phyloP scores from a whole-genome alignment of 2,797 vertebrate species.

The Microctenopoma stevenorrisi region DNA sequence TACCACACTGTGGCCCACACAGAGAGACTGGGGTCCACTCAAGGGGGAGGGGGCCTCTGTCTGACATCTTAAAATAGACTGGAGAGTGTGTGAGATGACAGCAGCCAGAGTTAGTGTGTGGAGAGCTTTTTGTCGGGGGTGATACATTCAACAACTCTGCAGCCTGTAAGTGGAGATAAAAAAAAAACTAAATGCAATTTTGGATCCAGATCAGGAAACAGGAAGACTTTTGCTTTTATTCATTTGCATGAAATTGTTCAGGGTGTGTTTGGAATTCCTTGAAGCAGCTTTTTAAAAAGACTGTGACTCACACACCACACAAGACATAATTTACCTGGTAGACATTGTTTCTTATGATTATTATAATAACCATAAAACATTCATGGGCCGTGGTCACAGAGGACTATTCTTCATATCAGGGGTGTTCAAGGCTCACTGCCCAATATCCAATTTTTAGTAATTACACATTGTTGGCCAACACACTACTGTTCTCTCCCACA shows the following conservation, averaged over 20 bases:
- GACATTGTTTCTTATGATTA: slow-evolving; percentile 31
- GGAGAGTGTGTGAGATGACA: slow-evolving; percentile 68
- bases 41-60: slow-evolving; percentile 59
- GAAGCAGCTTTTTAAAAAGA: slow-evolving; percentile 33
- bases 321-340: slow-evolving; percentile 23
- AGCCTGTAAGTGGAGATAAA: slow-evolving; percentile 44
- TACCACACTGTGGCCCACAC: slow-evolving; percentile 64
- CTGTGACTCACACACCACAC: slow-evolving; percentile 1
- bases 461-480: slow-evolving; percentile 21
- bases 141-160: slow-evolving; percentile 51
- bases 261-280: slow-evolving; percentile 27
- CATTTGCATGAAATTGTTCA: neutral
- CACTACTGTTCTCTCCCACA: slow-evolving; percentile 12
- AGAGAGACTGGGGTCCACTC: slow-evolving; percentile 61
- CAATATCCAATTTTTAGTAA: slow-evolving; percentile 35
- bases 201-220: slow-evolving; percentile 33
- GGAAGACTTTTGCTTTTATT: no score
- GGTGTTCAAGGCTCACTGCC: slow-evolving; percentile 17
- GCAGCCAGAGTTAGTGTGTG: slow-evolving; percentile 53
- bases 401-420: slow-evolving; percentile 12
- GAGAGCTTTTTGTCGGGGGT: slow-evolving; percentile 54
- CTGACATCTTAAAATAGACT: slow-evolving; percentile 77
- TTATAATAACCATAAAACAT: slow-evolving; percentile 35
- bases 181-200: slow-evolving; percentile 63
- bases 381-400: slow-evolving; percentile 24